These are phyloP conservation scores for Aythya baeri DNA, from an alignment of 2,113 vertebrate genomes.

Conservation along the genomic window DNA sequence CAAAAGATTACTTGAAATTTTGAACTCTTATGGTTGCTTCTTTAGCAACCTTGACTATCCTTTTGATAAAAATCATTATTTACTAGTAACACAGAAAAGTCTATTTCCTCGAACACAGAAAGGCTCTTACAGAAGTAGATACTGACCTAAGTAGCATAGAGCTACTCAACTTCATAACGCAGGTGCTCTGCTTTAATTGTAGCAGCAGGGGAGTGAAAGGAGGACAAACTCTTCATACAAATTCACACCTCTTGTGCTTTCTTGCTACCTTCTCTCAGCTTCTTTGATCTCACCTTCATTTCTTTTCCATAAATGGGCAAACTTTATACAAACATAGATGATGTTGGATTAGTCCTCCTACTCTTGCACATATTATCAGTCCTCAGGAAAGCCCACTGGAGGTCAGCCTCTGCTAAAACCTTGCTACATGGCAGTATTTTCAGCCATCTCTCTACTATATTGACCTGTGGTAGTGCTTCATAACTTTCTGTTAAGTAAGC, in stretches of 20 bases:
- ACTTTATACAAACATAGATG: not conserved
- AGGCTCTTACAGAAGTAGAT: not conserved
- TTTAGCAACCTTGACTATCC: not conserved
- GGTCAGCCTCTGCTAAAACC: not conserved
- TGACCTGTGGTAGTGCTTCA: not conserved
- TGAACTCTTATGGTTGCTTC: not conserved
- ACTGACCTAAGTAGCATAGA: not conserved
- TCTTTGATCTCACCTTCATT: not conserved
- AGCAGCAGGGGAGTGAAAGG: not conserved
- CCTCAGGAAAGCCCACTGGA: not conserved
- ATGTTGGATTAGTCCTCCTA: not conserved
- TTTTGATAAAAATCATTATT: not conserved
- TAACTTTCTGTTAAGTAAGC: not conserved
- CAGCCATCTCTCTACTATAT: not conserved
- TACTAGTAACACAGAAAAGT: not conserved
- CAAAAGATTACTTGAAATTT: not conserved
- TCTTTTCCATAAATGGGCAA: not conserved
- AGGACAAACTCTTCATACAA: not conserved
- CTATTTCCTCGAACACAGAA: not conserved
- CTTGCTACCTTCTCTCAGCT: not conserved
- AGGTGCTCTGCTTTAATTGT: not conserved
- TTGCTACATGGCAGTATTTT: not conserved
- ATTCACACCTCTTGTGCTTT: not conserved
- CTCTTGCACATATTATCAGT: not conserved
- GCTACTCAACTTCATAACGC: not conserved